These are phyloP conservation scores for Chloroclystis v-ata DNA, from an alignment of 2,888 invertebrate species.

Conservation along the genomic window DNA sequence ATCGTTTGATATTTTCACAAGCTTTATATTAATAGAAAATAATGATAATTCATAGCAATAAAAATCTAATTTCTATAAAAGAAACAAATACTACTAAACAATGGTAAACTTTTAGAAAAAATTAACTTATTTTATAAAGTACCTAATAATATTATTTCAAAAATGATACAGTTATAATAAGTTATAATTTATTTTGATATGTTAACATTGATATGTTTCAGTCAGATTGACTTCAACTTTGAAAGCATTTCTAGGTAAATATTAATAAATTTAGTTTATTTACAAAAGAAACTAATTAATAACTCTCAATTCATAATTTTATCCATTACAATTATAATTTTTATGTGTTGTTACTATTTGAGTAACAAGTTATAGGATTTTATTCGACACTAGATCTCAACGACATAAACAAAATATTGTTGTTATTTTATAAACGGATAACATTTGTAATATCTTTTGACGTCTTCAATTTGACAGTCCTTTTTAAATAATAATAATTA, in stretches of 20 bases:
- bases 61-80: background rate
- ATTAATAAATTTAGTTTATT: conserved; percentile 4
- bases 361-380: background rate
- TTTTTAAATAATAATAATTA: too few species aligned
- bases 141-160: too few species aligned
- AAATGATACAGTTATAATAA: background rate
- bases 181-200: conserved; percentile 2
- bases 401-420: too few species aligned
- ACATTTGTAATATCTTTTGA: too few species aligned
- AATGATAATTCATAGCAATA: conserved; percentile 1
- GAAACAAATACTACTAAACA: background rate
- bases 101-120: background rate
- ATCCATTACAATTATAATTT: background rate
- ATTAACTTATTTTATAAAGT: background rate
- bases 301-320: background rate
- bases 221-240: conserved; percentile 16
- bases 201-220: conserved; percentile 18
- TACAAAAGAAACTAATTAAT: conserved; percentile 6
- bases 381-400: too few species aligned
- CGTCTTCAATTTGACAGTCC: too few species aligned
- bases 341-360: too few species aligned
- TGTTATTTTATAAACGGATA: too few species aligned
- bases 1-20: conserved; percentile 48
- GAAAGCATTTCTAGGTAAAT: conserved; percentile 11
- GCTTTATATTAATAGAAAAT: conserved; percentile 13